phyloP scores from a whole-genome alignment of 2,113 vertebrate genomes.

The Cinclus cinclus region DNA sequence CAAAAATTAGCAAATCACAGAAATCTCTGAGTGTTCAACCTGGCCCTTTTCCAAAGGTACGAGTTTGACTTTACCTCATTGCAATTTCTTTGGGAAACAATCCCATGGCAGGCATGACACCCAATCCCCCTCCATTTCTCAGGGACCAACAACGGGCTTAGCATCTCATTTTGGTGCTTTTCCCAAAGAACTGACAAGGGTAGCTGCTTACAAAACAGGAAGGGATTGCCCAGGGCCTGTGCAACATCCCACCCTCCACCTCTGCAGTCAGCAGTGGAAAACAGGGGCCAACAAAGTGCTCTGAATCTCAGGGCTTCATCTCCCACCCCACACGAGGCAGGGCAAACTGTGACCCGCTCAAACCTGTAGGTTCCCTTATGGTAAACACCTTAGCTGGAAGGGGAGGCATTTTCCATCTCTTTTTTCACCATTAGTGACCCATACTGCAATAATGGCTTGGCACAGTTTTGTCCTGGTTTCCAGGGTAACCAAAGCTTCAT shows the following conservation, averaged over 20 bases:
- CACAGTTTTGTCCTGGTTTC: neutral
- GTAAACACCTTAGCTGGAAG: neutral
- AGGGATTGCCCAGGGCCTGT: neutral
- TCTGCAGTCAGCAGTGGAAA: neutral
- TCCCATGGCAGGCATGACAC: neutral
- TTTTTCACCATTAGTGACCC: neutral
- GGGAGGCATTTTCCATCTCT: neutral
- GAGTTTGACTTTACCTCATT: neutral
- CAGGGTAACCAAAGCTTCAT: slow-evolving; percentile 4
- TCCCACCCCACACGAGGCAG: neutral
- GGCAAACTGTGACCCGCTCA: neutral
- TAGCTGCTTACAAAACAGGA: neutral
- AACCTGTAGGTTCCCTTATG: neutral
- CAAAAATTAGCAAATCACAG: neutral
- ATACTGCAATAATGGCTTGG: neutral
- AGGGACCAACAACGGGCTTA: neutral
- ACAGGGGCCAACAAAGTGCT: neutral
- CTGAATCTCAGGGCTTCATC: neutral
- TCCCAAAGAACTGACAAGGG: neutral
- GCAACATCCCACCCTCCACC: neutral
- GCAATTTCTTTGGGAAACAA: neutral
- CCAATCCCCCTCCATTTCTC: neutral
- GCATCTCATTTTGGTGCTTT: slow-evolving; percentile 16
- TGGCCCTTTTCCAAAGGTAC: slow-evolving; percentile 24
- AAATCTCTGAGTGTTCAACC: neutral